Conservation (phyloP, 2,113 vertebrate species). For the Hippocampus abdominalis region DNA sequence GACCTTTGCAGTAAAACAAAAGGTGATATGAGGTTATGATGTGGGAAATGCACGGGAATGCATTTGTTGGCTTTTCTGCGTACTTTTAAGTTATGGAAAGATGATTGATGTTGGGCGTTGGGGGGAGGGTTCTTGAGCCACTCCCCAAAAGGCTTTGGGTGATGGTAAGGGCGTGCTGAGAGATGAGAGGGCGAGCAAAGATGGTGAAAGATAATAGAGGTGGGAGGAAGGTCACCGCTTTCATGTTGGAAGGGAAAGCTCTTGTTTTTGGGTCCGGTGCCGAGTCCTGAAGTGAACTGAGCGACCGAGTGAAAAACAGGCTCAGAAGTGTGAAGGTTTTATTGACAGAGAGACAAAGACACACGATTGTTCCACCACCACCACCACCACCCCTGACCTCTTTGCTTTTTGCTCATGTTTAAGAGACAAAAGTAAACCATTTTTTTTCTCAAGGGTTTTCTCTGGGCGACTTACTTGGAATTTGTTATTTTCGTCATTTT, state of each 20-base stretch:
- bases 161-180: slow-evolving; percentile 42
- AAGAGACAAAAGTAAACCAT: slow-evolving; percentile 25
- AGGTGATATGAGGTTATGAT: not conserved
- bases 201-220: slow-evolving; percentile 65
- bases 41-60: not conserved
- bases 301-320: slow-evolving; percentile 37
- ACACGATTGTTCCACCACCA: slow-evolving; percentile 21
- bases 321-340: slow-evolving; percentile 34
- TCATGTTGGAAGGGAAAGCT: slow-evolving; percentile 51
- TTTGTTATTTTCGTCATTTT: not conserved
- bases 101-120: slow-evolving; percentile 12
- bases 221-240: slow-evolving; percentile 61
- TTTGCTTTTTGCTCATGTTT: slow-evolving; percentile 26
- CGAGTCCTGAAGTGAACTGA: slow-evolving; percentile 59
- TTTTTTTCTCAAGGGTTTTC: slow-evolving; percentile 22
- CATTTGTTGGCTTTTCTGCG: not conserved
- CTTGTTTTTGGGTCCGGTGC: slow-evolving; percentile 53
- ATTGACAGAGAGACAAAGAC: slow-evolving; percentile 56
- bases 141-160: slow-evolving; percentile 41
- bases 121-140: slow-evolving; percentile 21
- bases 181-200: slow-evolving; percentile 56
- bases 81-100: not conserved
- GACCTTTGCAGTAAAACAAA: not conserved
- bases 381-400: slow-evolving; percentile 19
- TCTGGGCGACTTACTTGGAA: not conserved